Base-by-base conservation (phyloP, 2,888 invertebrate genomes). In the Shargacucullia verbasci region DNA sequence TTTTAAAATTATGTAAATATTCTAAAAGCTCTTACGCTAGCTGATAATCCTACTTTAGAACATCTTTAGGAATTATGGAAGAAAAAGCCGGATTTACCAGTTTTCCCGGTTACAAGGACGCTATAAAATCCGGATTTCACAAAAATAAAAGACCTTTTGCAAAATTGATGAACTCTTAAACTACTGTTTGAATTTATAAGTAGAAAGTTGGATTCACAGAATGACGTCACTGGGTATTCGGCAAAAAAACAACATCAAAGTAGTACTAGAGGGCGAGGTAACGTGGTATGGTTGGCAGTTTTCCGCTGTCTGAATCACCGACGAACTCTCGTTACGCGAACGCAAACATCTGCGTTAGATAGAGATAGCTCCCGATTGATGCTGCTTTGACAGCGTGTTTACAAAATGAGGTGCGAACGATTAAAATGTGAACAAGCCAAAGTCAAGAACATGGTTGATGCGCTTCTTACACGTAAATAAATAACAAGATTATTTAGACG, bases 371-470 rank as follows among this genome's bases (percentile, higher is more conserved):
- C 60, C 76, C 85, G 84, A 90, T 86, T 84, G 89, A 87, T 82
- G 84, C 78, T 73, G 66, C 78, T 77, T 83, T 82, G 86, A 86
- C 84, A 82, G 83, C 59, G 15, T 89, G 88, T 90, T 89, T 89
- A 89, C 77, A 73, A 79, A 81, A 77, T 69, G 61, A 66, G 61
- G 61, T 78, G 65, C 54, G 64, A 74, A 67, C 59, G 68, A 76
- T 80, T 80, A 80, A 72, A 78, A 79, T 76, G 74, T 76, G 67
- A 73, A 66, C 66, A 48, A 78, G 70, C 65, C 74, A 78, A 78
- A 78, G 78, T 58, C 71, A 71, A 61, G 67, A 64, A 8, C 54
- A 33, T 44, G 44, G 49, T 50, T 60, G 35, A 60, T 47, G 39
- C 4, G 39, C 12, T 58, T 58, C 44, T 39, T 52, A 56, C 7